phyloP scores from a whole-genome alignment of 2,888 invertebrate species.

The Euzophera pinguis region DNA sequence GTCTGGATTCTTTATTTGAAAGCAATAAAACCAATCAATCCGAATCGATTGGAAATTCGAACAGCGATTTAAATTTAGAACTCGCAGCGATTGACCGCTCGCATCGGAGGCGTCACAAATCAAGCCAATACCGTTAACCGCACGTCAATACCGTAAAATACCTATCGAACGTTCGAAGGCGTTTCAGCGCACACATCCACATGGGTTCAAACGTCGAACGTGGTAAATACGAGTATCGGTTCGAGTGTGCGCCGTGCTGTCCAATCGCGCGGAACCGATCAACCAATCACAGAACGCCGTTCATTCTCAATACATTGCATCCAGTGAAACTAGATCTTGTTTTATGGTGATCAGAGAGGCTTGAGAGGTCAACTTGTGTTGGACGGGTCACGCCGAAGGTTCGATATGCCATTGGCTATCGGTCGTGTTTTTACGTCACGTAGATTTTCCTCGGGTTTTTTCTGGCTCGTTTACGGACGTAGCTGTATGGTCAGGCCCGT shows the following conservation, averaged over 20 bases:
- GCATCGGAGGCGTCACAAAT: slow-evolving; percentile 33
- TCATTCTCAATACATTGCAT: slow-evolving; percentile 53
- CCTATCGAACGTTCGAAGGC: slow-evolving; percentile 59
- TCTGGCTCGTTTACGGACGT: slow-evolving; percentile 40
- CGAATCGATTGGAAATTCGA: background rate
- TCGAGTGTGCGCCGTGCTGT: slow-evolving; percentile 79
- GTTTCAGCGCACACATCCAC: slow-evolving; percentile 47
- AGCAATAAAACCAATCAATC: background rate
- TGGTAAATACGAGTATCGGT: slow-evolving; percentile 60
- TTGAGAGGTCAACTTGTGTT: slow-evolving; percentile 31
- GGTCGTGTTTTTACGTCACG: slow-evolving; percentile 58
- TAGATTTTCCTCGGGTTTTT: slow-evolving; percentile 69
- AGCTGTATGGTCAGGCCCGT: slow-evolving; percentile 28
- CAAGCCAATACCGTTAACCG: slow-evolving; percentile 34
- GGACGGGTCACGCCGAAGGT: slow-evolving; percentile 45
- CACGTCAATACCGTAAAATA: slow-evolving; percentile 47
- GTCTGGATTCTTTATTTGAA: background rate
- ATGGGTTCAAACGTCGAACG: slow-evolving; percentile 52
- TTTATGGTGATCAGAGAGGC: slow-evolving; percentile 21
- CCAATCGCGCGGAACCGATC: slow-evolving; percentile 82
- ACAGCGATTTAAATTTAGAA: slow-evolving; percentile 31
- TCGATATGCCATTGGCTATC: slow-evolving; percentile 73
- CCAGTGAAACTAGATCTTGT: slow-evolving; percentile 35
- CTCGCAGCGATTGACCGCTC: slow-evolving; percentile 30
- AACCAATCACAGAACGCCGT: slow-evolving; percentile 61